Evolutionary conservation across 2,797 vertebrate species (phyloP).

Genomic region (Propithecus perrieri): DNA sequence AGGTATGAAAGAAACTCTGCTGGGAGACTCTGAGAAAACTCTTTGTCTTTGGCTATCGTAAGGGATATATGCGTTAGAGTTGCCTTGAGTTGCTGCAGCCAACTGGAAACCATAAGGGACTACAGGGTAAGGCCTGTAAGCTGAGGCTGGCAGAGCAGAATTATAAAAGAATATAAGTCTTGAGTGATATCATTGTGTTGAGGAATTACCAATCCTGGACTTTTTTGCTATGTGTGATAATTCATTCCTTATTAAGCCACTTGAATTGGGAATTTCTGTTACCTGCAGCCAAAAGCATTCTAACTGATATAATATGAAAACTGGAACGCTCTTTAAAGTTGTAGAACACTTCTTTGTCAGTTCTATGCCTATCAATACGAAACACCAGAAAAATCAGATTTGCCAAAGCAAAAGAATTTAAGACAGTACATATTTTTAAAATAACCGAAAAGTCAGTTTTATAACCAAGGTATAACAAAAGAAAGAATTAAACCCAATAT

Average conservation of each 20-base stretch:
- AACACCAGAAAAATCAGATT: conserved; percentile 30
- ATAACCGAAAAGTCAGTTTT: conserved; percentile 28
- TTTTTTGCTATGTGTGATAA: neutral
- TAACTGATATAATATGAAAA: neutral
- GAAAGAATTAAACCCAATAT: conserved; percentile 40
- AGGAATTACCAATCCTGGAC: neutral
- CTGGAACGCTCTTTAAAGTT: conserved; percentile 14
- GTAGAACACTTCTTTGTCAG: neutral
- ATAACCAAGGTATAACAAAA: neutral
- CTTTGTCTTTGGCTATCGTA: neutral
- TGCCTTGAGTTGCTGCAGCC: neutral
- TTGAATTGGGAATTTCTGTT: neutral
- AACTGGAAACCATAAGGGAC: neutral
- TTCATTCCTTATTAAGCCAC: neutral
- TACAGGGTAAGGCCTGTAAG: neutral
- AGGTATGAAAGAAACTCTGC: conserved; percentile 15
- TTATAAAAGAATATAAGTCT: neutral
- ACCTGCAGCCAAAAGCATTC: neutral
- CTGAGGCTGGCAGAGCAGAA: neutral
- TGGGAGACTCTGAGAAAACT: neutral
- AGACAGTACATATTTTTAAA: neutral
- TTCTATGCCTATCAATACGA: neutral
- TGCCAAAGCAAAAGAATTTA: conserved; percentile 35
- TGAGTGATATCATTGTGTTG: neutral
- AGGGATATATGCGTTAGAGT: neutral